Evolutionary conservation across 2,888 invertebrate genomes (phyloP), one percentile per base, ranked within the genome.

Genomic region (Thera britannica): DNA sequence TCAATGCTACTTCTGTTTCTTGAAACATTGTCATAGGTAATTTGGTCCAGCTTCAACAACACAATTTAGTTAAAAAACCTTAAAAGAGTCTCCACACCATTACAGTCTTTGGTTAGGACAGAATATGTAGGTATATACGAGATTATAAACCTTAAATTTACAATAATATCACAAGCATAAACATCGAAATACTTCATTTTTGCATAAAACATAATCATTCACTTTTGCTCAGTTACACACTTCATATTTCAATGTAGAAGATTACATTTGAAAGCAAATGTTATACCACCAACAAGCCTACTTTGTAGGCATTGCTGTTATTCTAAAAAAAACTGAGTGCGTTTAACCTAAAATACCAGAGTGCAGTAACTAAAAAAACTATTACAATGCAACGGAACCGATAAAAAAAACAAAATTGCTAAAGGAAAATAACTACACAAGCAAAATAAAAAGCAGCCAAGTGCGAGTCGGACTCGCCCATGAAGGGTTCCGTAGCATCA

Each of bases 51-150:
- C 86, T 88, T 87, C 88, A 88, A 90, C 87, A 83, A 87, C 76
- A 83, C 77, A 75, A 81, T 83, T 80, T 83, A 81, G 84, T 84
- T 83, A 82, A 74, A 76, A 79, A 82, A 82, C 75, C 79, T 76
- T 23, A 23, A 23, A 79, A 81, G 82, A 84, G 87, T 85, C 83
- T 86, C 87, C 84, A 86, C 84, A 77, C 83, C 83, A 82, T 83
- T 85, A 89, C 91, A 92, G 93, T 93, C 93, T 93, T 93, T 93
- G 90, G 92, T 92, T 90, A 92, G 90, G 84, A 90, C 87, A 92
- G 88, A 90, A 83, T 88, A 86, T 66, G 63, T 66, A 63, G 62
- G 48, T 86, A 57, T 57, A 87, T 84, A 82, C 84, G 85, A 86
- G 88, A 83, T 82, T 82, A 82, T 72, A 76, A 80, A 83, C 85